Base-by-base conservation (phyloP, 2,888 invertebrate genomes). In the Biston betularia region DNA sequence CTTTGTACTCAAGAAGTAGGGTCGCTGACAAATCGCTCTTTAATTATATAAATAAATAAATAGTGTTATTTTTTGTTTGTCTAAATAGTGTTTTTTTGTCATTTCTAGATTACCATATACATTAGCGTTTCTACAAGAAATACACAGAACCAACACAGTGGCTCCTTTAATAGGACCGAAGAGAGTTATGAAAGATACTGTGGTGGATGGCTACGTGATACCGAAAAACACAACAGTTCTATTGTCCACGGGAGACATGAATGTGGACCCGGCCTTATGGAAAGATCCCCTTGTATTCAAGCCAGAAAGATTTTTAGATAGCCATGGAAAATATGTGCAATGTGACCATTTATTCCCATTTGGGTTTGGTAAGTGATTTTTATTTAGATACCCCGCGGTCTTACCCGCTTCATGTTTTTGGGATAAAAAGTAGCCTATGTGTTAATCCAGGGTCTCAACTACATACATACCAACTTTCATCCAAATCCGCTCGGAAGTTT, bases 321-420 rank as follows among this genome's bases (percentile, higher is more conserved):
- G 81, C 10, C 75, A 84, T 12, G 93, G 92, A 5, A 82, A 84
- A 65, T 80, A 89, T 42, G 78, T 82, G 15, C 84, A 86, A 12
- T 89, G 91, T 59, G 93, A 89, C 65, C 79, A 89, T 64, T 94
- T 92, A 67, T 85, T 94, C 34, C 94, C 95, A 6, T 96, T 95
- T 79, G 95, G 95, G 59, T 81, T 92, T 73, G 95, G 95, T 95
- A 82, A 86, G 72, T 46, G 24, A 24, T 24, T 24, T 24, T 24
- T 24, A 24, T 24, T 24, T 24, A 24, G 3, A 24, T n/a, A n/a
- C n/a, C n/a, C n/a, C n/a, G n/a, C n/a, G n/a, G n/a, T n/a, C n/a
- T n/a, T n/a, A n/a, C n/a, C n/a, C n/a, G n/a, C n/a, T n/a, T n/a
- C n/a, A n/a, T n/a, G n/a, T n/a, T n/a, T n/a, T n/a, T n/a, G n/a